Evolutionary conservation across 2,797 vertebrate species (phyloP), one percentile per base, ranked within the genome.

Genomic region (Falco cherrug): DNA sequence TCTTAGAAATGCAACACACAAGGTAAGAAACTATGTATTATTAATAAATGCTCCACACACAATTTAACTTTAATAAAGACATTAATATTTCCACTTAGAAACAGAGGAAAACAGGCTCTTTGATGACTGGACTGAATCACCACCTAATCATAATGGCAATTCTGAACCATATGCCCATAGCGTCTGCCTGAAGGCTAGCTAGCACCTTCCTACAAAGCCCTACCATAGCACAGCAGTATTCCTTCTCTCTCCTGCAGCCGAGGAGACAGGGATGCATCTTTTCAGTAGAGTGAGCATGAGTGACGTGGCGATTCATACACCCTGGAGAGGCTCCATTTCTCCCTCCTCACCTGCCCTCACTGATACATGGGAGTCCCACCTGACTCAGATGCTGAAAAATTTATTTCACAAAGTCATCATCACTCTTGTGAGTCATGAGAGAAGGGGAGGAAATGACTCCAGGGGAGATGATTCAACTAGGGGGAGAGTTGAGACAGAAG

Each of bases 401-500:
- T 7, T 18, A n/a, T 81, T 87, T 82, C 80, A 82, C 90, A 84
- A 95, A 95, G 54, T 90, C 84, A 86, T 92, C 29, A 70, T 39
- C 35, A 29, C 50, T 96, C 50, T 79, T 1, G 4, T 96, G 94
- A 97, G 86, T 97, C 96, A 96, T 54, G 37, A 91, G 37, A 70
- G 84, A 92, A 96, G 57, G 75, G 87, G 75, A 89, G 75, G 86
- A 82, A 96, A 94, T 68, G 3, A 90, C 53, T 93, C 67, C 50
- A 77, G 65, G 78, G 91, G 54, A 86, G 80, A 95, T 94, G 95
- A 97, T 89, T 97, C 90, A 96, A 94, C 87, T 57, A 65, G 79
- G 67, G 39, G 59, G 74, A 93, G 81, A 78, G 51, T 7, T 73
- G 61, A 94, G 54, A 85, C 25, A 86, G 48, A 89, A 77, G 78